Conservation (phyloP, 2,797 vertebrate species). For the Onychomys arenicola region DNA sequence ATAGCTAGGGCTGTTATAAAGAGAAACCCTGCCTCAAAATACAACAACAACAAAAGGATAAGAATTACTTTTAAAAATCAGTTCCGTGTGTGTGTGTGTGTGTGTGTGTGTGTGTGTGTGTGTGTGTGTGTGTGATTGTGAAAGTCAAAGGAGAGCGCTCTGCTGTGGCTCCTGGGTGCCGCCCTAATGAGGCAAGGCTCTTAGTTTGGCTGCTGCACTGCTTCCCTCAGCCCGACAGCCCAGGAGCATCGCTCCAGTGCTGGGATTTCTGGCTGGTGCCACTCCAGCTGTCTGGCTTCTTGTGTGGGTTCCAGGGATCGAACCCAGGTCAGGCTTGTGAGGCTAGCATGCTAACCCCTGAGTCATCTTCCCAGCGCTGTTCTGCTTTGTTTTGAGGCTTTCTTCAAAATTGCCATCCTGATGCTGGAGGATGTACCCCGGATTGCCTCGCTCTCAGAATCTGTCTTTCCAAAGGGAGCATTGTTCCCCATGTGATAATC, state of each 20-base stretch:
- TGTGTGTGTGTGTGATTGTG: neutral
- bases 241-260: neutral
- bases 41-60: neutral
- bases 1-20: neutral
- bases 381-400: neutral
- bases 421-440: neutral
- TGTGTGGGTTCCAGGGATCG: neutral
- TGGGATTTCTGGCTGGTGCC: neutral
- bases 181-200: neutral
- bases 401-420: neutral
- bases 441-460: slow-evolving; percentile 11
- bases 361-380: neutral
- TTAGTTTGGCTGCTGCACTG: neutral
- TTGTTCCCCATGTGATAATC: neutral
- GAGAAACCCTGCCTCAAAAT: neutral
- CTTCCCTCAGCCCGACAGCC: neutral
- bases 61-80: neutral
- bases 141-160: neutral
- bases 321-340: neutral
- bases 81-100: neutral
- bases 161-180: neutral
- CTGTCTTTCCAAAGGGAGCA: slow-evolving; percentile 32
- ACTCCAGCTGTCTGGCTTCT: neutral
- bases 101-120: neutral
- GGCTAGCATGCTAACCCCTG: neutral